A percentile compares a stretch with the other conserved stretches of the same genome.
phyloP scores from a whole-genome alignment of 2,113 vertebrate genomes.

The Hippocampus guttulatus region DNA sequence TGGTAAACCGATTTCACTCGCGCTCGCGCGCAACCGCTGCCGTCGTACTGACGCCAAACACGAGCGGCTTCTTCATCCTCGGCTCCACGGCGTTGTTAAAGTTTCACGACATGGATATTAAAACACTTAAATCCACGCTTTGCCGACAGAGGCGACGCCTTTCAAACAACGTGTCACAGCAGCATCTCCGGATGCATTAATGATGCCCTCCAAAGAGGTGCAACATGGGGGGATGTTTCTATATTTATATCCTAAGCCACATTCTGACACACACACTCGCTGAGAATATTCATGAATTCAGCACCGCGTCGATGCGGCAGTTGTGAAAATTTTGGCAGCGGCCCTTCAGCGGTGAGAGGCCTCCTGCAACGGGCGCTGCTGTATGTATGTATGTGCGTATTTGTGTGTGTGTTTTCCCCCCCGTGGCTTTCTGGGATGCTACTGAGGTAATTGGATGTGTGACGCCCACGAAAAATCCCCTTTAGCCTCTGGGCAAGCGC shows the following conservation, averaged over 20 bases:
- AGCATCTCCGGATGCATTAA: constrained; percentile 48
- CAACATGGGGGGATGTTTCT: constrained; percentile 45
- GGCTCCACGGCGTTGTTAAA: neutral
- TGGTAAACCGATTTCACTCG: neutral
- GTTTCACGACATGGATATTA: constrained; percentile 2
- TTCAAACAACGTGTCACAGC: constrained; percentile 12
- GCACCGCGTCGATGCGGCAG: constrained; percentile 29
- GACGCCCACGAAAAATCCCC: constrained; percentile 71
- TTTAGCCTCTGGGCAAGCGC: constrained; percentile 65
- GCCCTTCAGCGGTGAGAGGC: constrained; percentile 28
- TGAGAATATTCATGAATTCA: constrained; percentile 65
- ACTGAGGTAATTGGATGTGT: constrained; percentile 73
- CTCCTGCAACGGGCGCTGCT: constrained; percentile 42
- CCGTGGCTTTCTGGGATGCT: constrained; percentile 56
- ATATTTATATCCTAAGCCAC: constrained; percentile 59
- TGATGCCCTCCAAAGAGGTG: constrained; percentile 47
- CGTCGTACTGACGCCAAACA: neutral
- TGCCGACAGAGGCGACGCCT: neutral
- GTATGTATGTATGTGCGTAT: constrained; percentile 27
- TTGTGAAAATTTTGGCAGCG: constrained; percentile 36
- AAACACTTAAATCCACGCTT: constrained; percentile 7
- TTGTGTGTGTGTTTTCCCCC: constrained; percentile 36
- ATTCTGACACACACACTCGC: constrained; percentile 45
- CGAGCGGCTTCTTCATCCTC: neutral
- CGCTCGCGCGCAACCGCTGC: neutral